Percentiles rank a stretch among this genome's conserved stretches.
phyloP scores from a whole-genome alignment of 1,140 invertebrate species.

The Alviniconcha marisindica region DNA sequence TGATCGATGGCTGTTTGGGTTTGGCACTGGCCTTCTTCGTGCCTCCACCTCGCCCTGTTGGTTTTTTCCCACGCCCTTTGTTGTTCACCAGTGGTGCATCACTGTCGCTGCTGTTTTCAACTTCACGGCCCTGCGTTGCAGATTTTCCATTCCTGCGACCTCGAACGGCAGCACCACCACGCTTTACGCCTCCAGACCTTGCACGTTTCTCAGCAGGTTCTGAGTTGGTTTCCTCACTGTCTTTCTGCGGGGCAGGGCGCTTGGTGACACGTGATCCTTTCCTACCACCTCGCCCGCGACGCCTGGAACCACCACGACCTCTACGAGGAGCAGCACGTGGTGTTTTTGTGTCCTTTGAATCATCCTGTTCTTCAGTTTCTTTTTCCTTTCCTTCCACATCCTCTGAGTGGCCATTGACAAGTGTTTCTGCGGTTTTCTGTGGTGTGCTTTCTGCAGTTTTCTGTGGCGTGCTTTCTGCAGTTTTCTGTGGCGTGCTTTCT shows the following conservation, averaged over 20 bases:
- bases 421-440: slow-evolving; percentile 21
- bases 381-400: slow-evolving; percentile 44
- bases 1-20: background rate
- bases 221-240: slow-evolving; percentile 35
- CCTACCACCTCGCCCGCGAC: slow-evolving; percentile 34
- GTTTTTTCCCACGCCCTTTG: background rate
- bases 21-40: background rate
- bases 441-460: slow-evolving; percentile 3
- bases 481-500: background rate
- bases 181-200: slow-evolving; percentile 35
- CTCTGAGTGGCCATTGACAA: slow-evolving; percentile 45
- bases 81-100: slow-evolving; percentile 30
- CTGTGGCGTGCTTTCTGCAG: background rate
- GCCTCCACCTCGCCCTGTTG: slow-evolving; percentile 5
- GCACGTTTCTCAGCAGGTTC: slow-evolving; percentile 45
- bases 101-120: slow-evolving; percentile 43
- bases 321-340: slow-evolving; percentile 5
- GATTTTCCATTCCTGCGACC: slow-evolving; percentile 7
- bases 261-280: slow-evolving; percentile 40
- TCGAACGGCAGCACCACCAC: slow-evolving; percentile 34
- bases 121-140: slow-evolving; percentile 21
- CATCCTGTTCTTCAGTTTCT: slow-evolving; percentile 36
- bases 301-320: slow-evolving; percentile 42
- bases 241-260: slow-evolving; percentile 36
- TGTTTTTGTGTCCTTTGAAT: slow-evolving; percentile 21